Evolutionary conservation across 2,113 vertebrate genomes (phyloP).

Genomic region (Alexandromys fortis): DNA sequence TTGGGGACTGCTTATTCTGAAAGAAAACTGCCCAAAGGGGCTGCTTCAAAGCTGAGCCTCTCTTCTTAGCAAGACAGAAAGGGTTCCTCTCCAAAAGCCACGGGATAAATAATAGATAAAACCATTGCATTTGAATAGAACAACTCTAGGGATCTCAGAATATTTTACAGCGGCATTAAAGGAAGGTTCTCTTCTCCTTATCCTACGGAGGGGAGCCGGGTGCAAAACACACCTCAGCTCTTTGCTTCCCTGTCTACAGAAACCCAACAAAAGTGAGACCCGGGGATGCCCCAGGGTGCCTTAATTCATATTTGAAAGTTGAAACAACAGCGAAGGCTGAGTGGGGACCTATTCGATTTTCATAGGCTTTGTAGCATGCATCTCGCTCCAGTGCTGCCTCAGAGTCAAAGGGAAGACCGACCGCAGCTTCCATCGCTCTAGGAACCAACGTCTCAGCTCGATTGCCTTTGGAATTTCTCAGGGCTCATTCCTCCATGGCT

Average conservation of each 20-base stretch:
- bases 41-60: conserved; percentile 57
- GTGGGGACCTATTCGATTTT: background rate
- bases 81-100: conserved; percentile 8
- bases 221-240: background rate
- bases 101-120: conserved; percentile 76
- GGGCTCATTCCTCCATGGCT: background rate
- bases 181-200: conserved; percentile 26
- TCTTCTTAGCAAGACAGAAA: conserved; percentile 18
- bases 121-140: conserved; percentile 51
- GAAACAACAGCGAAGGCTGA: conserved; percentile 5
- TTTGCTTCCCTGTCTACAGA: conserved; percentile 14
- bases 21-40: background rate
- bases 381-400: background rate
- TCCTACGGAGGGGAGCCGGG: background rate
- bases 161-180: conserved; percentile 31
- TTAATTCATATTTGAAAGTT: conserved; percentile 7
- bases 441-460: background rate
- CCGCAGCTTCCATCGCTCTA: background rate
- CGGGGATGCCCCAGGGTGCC: background rate
- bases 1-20: background rate
- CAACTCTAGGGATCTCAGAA: background rate
- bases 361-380: background rate
- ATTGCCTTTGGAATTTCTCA: background rate
- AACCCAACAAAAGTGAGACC: conserved; percentile 18
- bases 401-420: background rate